A percentile compares a stretch with the other conserved stretches of the same genome.
These are phyloP conservation scores for Tetragnatha montana DNA, from an alignment of 2,888 invertebrate species.

Conservation along the genomic window DNA sequence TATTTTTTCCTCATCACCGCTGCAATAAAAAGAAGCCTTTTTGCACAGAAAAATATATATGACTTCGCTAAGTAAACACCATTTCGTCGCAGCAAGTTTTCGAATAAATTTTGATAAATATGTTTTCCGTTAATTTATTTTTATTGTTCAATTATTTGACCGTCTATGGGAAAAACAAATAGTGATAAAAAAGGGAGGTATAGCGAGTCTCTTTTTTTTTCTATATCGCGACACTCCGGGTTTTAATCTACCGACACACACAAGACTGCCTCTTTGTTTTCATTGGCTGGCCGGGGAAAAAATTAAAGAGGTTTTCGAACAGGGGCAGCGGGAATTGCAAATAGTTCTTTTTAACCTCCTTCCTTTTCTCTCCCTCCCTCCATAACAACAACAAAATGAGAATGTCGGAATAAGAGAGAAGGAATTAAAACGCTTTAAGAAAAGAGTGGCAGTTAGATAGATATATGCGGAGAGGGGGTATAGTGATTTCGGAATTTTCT, in stretches of 20 bases:
- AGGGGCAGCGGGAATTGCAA: slow-evolving; percentile 65
- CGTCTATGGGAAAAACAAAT: slow-evolving; percentile 41
- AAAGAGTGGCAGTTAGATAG: slow-evolving; percentile 69
- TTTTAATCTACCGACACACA: slow-evolving; percentile 67
- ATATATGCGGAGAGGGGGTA: slow-evolving; percentile 16
- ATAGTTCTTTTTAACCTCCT: slow-evolving; percentile 25
- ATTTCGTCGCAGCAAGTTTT: slow-evolving; percentile 17
- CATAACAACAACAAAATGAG: slow-evolving; percentile 64
- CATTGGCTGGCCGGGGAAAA: slow-evolving; percentile 19
- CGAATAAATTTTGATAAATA: slow-evolving; percentile 70
- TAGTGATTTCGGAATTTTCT: slow-evolving; percentile 68
- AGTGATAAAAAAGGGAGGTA: slow-evolving; percentile 38
- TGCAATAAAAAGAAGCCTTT: slow-evolving; percentile 44
- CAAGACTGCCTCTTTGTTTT: slow-evolving; percentile 58
- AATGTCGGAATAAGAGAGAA: slow-evolving; percentile 23
- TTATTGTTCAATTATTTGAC: slow-evolving; percentile 68
- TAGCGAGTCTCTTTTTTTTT: slow-evolving; percentile 23
- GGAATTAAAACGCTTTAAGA: slow-evolving; percentile 69
- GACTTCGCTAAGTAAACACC: slow-evolving; percentile 63
- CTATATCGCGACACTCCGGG: slow-evolving; percentile 43
- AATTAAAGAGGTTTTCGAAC: slow-evolving; percentile 60
- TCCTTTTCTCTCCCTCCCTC: slow-evolving; percentile 11
- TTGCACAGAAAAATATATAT: slow-evolving; percentile 45
- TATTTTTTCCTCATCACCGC: slow-evolving; percentile 35
- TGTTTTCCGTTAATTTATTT: slow-evolving; percentile 70